Percentiles rank a stretch among this genome's conserved stretches.
phyloP scores from a whole-genome alignment of 2,888 invertebrate genomes.

The Vannuccia rotundouncinata region DNA sequence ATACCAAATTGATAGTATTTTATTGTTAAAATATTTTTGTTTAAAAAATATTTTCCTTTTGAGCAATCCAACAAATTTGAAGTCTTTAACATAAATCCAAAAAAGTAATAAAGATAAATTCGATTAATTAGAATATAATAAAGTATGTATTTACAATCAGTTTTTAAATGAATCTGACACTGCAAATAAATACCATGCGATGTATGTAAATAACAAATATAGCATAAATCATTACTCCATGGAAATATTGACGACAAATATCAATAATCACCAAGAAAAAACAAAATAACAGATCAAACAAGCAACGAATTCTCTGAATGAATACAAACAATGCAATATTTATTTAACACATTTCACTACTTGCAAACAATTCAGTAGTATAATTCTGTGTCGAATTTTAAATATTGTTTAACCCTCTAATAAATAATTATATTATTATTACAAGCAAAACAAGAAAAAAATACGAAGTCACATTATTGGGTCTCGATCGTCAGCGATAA shows the following conservation, averaged over 20 bases:
- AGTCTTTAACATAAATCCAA: too few relatives aligned
- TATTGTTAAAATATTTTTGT: too few relatives aligned
- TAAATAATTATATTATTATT: background rate
- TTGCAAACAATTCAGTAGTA: background rate
- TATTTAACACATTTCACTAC: background rate
- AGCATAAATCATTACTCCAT: background rate
- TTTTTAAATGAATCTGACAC: too few relatives aligned
- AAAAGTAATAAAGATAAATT: too few relatives aligned
- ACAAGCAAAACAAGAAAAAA: background rate
- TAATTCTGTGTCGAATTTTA: background rate
- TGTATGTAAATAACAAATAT: too few relatives aligned
- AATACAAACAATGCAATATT: background rate
- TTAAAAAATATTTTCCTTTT: too few relatives aligned
- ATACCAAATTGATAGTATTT: too few relatives aligned
- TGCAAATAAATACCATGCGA: too few relatives aligned
- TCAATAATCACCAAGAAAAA: background rate
- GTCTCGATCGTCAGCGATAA: too few relatives aligned
- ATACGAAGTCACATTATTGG: too few relatives aligned
- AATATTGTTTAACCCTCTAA: background rate
- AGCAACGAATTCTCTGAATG: background rate
- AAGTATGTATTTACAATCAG: conserved; percentile 1
- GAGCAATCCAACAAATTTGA: too few relatives aligned
- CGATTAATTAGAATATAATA: too few relatives aligned
- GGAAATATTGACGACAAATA: background rate
- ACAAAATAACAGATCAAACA: background rate